Percentiles rank a stretch among this genome's conserved stretches.
Conservation (phyloP, 2,888 invertebrate species). For the Nymphalis urticae region DNA sequence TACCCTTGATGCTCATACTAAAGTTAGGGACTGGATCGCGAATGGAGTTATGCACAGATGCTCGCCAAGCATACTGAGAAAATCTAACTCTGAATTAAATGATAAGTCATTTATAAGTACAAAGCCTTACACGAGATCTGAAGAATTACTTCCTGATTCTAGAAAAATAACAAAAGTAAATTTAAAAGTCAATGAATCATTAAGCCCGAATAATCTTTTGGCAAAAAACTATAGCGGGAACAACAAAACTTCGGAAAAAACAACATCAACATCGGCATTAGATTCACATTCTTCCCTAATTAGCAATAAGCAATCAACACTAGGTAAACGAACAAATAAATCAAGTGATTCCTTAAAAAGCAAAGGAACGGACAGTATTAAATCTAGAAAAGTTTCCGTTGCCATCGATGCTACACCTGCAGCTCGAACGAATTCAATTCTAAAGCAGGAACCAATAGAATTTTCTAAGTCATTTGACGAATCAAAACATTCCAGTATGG, state of each 20-base stretch:
- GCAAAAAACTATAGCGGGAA: slow-evolving; percentile 55
- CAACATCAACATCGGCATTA: slow-evolving; percentile 72
- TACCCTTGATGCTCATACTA: slow-evolving; percentile 92
- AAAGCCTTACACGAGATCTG: slow-evolving; percentile 72
- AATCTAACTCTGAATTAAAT: slow-evolving; percentile 67
- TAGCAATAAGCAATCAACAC: slow-evolving; percentile 62
- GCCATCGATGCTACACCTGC: slow-evolving; percentile 90
- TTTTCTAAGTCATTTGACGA: slow-evolving; percentile 84
- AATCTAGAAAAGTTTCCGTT: slow-evolving; percentile 87
- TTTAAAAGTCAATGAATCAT: slow-evolving; percentile 47
- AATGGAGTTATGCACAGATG: slow-evolving; percentile 88
- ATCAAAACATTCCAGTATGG: slow-evolving; percentile 59
- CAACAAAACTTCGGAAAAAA: slow-evolving; percentile 72
- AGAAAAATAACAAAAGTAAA: slow-evolving; percentile 55
- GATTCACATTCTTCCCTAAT: slow-evolving; percentile 71
- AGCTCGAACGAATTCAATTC: slow-evolving; percentile 86
- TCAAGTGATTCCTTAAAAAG: slow-evolving; percentile 75
- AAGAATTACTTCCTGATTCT: slow-evolving; percentile 68
- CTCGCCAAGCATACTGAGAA: slow-evolving; percentile 84
- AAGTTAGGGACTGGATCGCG: slow-evolving; percentile 93
- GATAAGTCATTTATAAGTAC: slow-evolving; percentile 55
- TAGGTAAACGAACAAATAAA: slow-evolving; percentile 59
- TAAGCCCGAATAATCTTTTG: slow-evolving; percentile 48
- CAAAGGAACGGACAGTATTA: slow-evolving; percentile 66
- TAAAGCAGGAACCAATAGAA: slow-evolving; percentile 89